Conservation (phyloP, 2,888 invertebrate genomes). For the Lymantria dispar region DNA sequence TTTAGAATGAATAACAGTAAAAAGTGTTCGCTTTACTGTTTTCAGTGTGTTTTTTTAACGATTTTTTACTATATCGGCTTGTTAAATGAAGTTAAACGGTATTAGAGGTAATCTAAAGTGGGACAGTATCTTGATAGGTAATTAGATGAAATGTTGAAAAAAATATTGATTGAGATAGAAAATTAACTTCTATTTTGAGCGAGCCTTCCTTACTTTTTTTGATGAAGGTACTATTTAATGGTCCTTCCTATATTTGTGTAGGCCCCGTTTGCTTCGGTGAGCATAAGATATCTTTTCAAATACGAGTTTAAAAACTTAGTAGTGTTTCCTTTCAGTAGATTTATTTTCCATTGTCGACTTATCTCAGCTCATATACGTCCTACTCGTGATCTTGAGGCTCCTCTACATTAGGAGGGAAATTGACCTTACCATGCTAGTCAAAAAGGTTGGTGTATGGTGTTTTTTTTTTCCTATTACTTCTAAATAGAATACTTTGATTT, state of each 20-base stretch:
- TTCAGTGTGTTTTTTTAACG: constrained; percentile 30
- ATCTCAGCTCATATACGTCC: no score
- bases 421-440: no score
- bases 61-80: constrained; percentile 23
- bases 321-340: no score
- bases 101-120: constrained; percentile 25
- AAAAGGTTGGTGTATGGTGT: no score
- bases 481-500: no score
- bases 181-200: constrained; percentile 6
- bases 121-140: constrained; percentile 7
- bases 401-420: no score
- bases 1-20: constrained; percentile 43
- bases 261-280: background rate
- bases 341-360: no score
- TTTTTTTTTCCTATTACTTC: no score
- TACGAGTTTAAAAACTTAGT: background rate
- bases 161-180: constrained; percentile 8
- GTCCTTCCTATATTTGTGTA: background rate
- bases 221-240: background rate
- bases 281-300: background rate
- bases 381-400: no score
- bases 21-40: constrained; percentile 39
- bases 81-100: constrained; percentile 36
- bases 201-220: background rate
- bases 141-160: constrained; percentile 3